Base-by-base conservation (phyloP, 2,113 vertebrate genomes). In the Catagonus wagneri region DNA sequence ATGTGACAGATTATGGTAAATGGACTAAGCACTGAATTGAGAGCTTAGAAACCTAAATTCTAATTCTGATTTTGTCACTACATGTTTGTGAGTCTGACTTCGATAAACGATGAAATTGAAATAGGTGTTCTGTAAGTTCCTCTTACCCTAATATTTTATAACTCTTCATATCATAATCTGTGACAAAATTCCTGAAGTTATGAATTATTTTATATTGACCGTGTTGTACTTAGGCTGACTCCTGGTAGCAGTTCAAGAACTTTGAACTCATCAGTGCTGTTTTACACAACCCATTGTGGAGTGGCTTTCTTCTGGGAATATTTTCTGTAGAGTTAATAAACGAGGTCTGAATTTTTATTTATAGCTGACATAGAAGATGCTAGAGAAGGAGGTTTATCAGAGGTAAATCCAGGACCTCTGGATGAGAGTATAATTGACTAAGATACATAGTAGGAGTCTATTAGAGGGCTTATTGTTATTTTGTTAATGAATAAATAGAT, bases 101-200 rank as follows among this genome's bases (percentile, higher is more conserved):
- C 50, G 74, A 19, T 63, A 90, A 83, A 93, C 78, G 36, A 79
- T 34, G 56, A 69, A 89, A 84, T 84, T 12, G 7, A 89, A 81
- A 76, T 36, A 72, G 60, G 22, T 83, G 3, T 69, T 90, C n/a
- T 27, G 34, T 83, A 83, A 58, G 1, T 44, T 60, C 54, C 25
- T 90, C 7, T 78, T 72, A 6, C 60, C 22, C 10, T 83, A 32
- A 83, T 8, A 44, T 60, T 87, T 22, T 88, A 15, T 34, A 86
- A 60, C 5, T 74, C 20, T 65, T 94, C 36, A 12, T 50, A 39
- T 87, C n/a, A 19, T 39, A 19, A 69, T 58, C 74, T 76, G 17
- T 68, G 75, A 81, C n/a, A n/a, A 27, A 78, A 32, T 83, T 94
- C 34, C 50, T 87, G n/a, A 60, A 66, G 23, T 86, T 90, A 72